phyloP scores from a whole-genome alignment of 2,888 invertebrate species.

The Protophormia terraenovae region DNA sequence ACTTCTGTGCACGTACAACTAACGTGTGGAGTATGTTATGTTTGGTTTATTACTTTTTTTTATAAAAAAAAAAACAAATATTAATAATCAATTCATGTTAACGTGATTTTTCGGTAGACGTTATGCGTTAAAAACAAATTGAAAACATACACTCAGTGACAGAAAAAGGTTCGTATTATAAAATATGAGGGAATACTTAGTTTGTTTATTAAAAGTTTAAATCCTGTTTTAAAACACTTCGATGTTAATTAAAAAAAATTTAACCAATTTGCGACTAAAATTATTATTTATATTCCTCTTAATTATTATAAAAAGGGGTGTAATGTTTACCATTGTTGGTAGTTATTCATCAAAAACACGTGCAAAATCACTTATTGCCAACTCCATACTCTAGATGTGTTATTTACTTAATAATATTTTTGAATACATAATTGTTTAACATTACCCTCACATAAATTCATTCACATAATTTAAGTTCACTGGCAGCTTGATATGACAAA shows the following conservation, averaged over 20 bases:
- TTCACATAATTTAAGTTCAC: not conserved
- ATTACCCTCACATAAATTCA: not conserved
- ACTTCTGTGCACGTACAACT: not conserved
- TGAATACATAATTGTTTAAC: not conserved
- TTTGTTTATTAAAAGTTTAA: too few relatives aligned
- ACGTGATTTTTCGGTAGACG: not conserved
- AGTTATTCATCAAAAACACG: not conserved
- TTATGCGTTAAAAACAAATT: not conserved
- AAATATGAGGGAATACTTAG: too few relatives aligned
- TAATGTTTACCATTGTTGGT: not conserved
- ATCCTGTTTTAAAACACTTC: too few relatives aligned
- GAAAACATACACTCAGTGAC: not conserved
- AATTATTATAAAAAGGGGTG: too few relatives aligned
- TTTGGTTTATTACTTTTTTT: not conserved
- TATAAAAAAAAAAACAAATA: not conserved
- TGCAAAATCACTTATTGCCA: not conserved
- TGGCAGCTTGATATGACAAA: not conserved
- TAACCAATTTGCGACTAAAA: too few relatives aligned
- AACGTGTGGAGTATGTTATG: not conserved
- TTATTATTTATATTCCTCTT: too few relatives aligned
- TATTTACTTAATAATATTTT: not conserved
- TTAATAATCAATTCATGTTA: slow-evolving; percentile 18
- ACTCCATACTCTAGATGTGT: not conserved
- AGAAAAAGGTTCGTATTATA: too few relatives aligned
- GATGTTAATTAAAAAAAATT: too few relatives aligned